A percentile compares a stretch with the other conserved stretches of the same genome.
Conservation (phyloP, 2,113 vertebrate genomes). For the Notarius quadriscutis region DNA sequence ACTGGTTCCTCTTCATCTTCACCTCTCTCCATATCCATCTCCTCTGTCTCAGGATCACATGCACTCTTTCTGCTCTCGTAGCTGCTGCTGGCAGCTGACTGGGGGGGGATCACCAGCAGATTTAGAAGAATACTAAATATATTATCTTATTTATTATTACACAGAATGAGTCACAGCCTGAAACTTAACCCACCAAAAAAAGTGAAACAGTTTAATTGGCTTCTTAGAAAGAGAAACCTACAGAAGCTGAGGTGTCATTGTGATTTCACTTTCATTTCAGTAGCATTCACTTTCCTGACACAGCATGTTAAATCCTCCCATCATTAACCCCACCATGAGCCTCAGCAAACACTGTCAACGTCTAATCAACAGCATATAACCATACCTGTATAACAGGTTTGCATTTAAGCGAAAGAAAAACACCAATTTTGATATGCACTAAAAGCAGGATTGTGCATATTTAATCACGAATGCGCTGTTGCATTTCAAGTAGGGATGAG, state of each 20-base stretch:
- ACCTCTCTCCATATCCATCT: slow-evolving; percentile 35
- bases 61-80: background rate
- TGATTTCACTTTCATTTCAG: slow-evolving; percentile 37
- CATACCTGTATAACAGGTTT: background rate
- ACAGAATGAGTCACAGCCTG: background rate
- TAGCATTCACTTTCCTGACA: background rate
- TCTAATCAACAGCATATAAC: background rate
- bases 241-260: background rate
- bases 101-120: background rate
- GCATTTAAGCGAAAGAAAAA: background rate
- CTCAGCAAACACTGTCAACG: background rate
- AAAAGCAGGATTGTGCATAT: background rate
- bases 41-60: background rate
- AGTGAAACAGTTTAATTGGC: background rate
- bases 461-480: background rate
- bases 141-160: background rate
- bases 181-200: background rate
- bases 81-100: slow-evolving; percentile 31
- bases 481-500: background rate
- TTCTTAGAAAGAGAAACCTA: background rate
- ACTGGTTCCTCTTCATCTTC: slow-evolving; percentile 62
- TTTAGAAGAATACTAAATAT: background rate
- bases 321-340: background rate
- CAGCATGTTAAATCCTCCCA: no score
- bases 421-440: background rate